Percentiles rank a stretch among this genome's conserved stretches.
These are phyloP conservation scores for Sphecodes monilicornis DNA, from an alignment of 2,888 invertebrate species.

Conservation along the genomic window DNA sequence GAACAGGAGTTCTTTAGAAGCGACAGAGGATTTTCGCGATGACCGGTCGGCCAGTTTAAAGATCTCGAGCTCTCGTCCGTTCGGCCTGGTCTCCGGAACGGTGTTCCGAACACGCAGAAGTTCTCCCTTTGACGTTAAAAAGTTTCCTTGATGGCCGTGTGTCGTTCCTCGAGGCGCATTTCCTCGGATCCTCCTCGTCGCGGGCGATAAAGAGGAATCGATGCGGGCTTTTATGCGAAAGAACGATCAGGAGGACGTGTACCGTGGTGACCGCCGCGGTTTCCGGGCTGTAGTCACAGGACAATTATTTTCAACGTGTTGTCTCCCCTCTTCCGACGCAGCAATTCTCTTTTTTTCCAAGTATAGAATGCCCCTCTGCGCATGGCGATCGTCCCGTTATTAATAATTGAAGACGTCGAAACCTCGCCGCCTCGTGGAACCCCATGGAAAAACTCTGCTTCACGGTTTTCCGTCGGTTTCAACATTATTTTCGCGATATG, in stretches of 20 bases:
- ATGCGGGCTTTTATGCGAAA: conserved; percentile 60
- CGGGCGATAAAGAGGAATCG: conserved; percentile 57
- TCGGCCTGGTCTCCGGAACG: conserved; percentile 4
- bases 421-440: conserved; percentile 1
- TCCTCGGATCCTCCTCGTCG: conserved; percentile 36
- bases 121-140: conserved; percentile 2
- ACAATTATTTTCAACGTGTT: conserved; percentile 64
- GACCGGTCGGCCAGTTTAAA: background rate
- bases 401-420: conserved; percentile 55
- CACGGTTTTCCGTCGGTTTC: background rate
- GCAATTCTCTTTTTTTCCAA: conserved; percentile 48
- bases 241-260: conserved; percentile 48
- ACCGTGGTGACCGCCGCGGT: conserved; percentile 53
- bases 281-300: conserved; percentile 65
- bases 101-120: conserved; percentile 13
- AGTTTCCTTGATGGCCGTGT: conserved; percentile 24
- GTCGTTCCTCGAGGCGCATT: conserved; percentile 34
- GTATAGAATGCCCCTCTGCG: conserved; percentile 53
- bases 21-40: background rate
- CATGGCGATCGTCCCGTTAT: conserved; percentile 31
- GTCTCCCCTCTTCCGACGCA: conserved; percentile 24
- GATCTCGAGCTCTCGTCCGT: background rate
- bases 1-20: background rate
- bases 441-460: background rate
- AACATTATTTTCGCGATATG: background rate